Percentiles rank a stretch among this genome's conserved stretches.
Conservation (phyloP, 2,888 invertebrate genomes). For the Yponomeuta evonymella region DNA sequence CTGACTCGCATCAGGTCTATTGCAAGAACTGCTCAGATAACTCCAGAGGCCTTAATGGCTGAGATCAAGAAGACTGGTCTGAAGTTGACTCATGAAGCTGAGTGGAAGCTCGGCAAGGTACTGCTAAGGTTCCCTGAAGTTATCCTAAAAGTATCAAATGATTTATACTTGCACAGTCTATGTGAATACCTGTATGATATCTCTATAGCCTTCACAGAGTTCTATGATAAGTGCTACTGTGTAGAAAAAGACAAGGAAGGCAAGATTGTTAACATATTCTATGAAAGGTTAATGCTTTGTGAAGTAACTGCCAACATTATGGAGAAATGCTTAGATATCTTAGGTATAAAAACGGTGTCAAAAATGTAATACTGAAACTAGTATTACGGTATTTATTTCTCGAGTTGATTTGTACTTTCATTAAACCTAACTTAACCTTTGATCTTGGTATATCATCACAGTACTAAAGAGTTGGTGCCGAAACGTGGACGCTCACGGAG, state of each 20-base stretch:
- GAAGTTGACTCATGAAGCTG: conserved; percentile 90
- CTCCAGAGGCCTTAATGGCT: conserved; percentile 76
- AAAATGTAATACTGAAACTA: conserved; percentile 84
- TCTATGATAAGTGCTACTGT: conserved; percentile 98
- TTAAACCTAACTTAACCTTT: neutral
- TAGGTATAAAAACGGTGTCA: conserved; percentile 93
- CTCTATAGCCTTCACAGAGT: conserved; percentile 94
- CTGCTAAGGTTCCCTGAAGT: conserved; percentile 92
- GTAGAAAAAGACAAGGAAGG: conserved; percentile 93
- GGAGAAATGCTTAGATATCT: conserved; percentile 90
- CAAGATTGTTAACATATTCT: conserved; percentile 87
- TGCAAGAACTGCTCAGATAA: conserved; percentile 84
- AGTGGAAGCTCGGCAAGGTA: conserved; percentile 95
- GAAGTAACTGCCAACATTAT: conserved; percentile 94
- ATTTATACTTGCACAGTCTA: conserved; percentile 88
- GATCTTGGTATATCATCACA: neutral
- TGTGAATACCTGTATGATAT: conserved; percentile 98
- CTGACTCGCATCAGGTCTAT: conserved; percentile 95
- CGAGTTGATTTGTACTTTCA: neutral
- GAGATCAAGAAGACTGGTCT: conserved; percentile 78
- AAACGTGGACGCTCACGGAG: too few species aligned
- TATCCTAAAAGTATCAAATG: conserved; percentile 86
- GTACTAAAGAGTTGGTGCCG: neutral
- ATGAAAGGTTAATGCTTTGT: conserved; percentile 90
- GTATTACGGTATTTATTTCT: neutral